A percentile compares a stretch with the other conserved stretches of the same genome.
Conservation (phyloP, 1,140 invertebrate genomes). For the Nymphalis io region DNA sequence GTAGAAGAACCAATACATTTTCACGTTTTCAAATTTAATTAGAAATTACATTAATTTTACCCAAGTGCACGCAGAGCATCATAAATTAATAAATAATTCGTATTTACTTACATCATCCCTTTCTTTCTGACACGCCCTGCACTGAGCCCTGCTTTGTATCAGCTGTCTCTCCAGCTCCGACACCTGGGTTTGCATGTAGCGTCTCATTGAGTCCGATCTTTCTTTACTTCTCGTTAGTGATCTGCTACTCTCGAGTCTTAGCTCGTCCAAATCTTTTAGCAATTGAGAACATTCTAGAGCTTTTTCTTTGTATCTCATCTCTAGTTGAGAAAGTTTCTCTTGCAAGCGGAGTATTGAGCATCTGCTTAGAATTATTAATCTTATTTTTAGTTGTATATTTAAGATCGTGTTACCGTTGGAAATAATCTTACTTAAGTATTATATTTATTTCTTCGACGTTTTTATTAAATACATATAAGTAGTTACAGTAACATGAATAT, state of each 20-base stretch:
- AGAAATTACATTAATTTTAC: no score
- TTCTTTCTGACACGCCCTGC: conserved; percentile 84
- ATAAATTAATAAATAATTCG: no score
- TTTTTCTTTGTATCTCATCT: conserved; percentile 74
- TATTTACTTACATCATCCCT: conserved; percentile 81
- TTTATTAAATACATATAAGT: no score
- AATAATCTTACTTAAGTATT: no score
- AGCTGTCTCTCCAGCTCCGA: conserved; percentile 84
- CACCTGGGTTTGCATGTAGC: conserved; percentile 82
- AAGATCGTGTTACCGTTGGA: no score
- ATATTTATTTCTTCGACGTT: no score
- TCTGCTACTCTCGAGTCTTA: conserved; percentile 85
- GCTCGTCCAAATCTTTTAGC: conserved; percentile 83
- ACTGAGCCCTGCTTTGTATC: conserved; percentile 82
- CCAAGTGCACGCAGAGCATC: no score
- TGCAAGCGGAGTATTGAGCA: conserved; percentile 57
- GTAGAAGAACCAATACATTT: no score
- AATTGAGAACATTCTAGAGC: conserved; percentile 78
- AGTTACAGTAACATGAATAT: no score
- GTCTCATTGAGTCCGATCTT: conserved; percentile 80
- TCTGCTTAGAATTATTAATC: conserved; percentile 35
- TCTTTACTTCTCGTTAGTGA: conserved; percentile 84
- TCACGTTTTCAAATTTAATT: no score
- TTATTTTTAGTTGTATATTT: neutral
- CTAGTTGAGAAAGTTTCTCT: conserved; percentile 78